Evolutionary conservation across 1,140 invertebrate genomes (phyloP).

Genomic region (Diorhabda sublineata): DNA sequence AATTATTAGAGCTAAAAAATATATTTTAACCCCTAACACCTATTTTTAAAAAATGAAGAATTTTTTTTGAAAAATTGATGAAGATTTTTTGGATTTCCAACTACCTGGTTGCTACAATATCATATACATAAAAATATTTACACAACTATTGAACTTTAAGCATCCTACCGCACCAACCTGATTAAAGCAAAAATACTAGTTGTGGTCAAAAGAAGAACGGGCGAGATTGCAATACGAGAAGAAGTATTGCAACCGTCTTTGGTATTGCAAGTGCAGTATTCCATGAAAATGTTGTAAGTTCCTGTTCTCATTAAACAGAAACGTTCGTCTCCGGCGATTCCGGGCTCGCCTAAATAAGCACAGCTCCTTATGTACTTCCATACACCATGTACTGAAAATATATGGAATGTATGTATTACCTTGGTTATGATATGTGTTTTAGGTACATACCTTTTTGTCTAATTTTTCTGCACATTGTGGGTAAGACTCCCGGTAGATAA

Average conservation of each 20-base stretch:
- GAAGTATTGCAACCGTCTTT: constrained; percentile 86
- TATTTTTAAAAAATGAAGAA: too few species aligned
- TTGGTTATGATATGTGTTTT: too few species aligned
- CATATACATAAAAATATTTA: too few species aligned
- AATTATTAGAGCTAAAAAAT: too few species aligned
- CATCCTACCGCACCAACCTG: too few species aligned
- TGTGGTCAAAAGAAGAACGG: constrained; percentile 5
- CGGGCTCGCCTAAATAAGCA: constrained; percentile 85
- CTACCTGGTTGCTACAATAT: too few species aligned
- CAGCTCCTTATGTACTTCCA: constrained; percentile 89
- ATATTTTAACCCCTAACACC: too few species aligned
- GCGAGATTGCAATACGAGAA: constrained; percentile 26
- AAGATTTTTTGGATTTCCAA: too few species aligned
- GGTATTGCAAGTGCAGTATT: constrained; percentile 88
- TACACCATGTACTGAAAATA: constrained; percentile 73
- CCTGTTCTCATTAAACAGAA: constrained; percentile 88
- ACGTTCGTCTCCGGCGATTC: constrained; percentile 83
- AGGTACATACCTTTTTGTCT: constrained; percentile 75
- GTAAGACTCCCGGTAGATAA: constrained; percentile 64
- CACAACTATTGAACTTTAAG: too few species aligned
- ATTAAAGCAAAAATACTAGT: too few species aligned
- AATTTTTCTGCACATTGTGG: constrained; percentile 90
- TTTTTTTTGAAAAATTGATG: too few species aligned
- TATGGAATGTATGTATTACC: neutral
- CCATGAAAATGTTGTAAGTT: constrained; percentile 89